A percentile compares a stretch with the other conserved stretches of the same genome.
phyloP scores from a whole-genome alignment of 92 coral and sea anemone species.

The Bergia puertoricense region DNA sequence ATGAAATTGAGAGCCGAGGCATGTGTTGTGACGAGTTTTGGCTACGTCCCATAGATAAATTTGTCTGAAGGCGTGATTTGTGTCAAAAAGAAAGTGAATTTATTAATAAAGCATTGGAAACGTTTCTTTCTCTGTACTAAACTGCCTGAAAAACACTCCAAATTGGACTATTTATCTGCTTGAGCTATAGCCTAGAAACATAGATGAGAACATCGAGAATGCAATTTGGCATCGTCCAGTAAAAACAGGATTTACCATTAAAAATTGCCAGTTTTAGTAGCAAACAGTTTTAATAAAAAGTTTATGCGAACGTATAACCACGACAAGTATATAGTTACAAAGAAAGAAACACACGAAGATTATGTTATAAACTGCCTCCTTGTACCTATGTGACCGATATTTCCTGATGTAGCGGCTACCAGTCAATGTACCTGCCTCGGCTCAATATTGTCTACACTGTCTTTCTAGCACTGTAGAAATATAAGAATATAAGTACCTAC shows the following conservation, averaged over 20 bases:
- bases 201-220: neutral
- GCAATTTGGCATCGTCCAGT: too few relatives aligned
- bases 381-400: neutral
- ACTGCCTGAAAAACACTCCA: neutral
- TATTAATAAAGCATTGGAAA: neutral
- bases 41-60: slow-evolving; percentile 81
- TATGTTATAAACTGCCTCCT: too few relatives aligned
- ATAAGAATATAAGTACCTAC: neutral
- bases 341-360: neutral
- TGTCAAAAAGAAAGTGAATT: neutral
- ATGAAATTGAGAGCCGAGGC: slow-evolving; percentile 90
- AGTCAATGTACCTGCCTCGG: slow-evolving; percentile 43
- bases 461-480: slow-evolving; percentile 3
- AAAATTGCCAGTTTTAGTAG: too few relatives aligned
- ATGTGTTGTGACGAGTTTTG: slow-evolving; percentile 56
- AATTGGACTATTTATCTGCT: slow-evolving; percentile 8
- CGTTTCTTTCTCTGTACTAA: neutral
- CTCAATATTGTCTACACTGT: slow-evolving; percentile 18
- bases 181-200: neutral
- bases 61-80: slow-evolving; percentile 53
- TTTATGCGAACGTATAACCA: neutral
- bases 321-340: too few relatives aligned
- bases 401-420: slow-evolving; percentile 38
- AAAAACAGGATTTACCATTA: too few relatives aligned
- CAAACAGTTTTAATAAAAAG: neutral